These are phyloP conservation scores for Alexandromys fortis DNA, from an alignment of 2,113 vertebrate species.

Conservation along the genomic window DNA sequence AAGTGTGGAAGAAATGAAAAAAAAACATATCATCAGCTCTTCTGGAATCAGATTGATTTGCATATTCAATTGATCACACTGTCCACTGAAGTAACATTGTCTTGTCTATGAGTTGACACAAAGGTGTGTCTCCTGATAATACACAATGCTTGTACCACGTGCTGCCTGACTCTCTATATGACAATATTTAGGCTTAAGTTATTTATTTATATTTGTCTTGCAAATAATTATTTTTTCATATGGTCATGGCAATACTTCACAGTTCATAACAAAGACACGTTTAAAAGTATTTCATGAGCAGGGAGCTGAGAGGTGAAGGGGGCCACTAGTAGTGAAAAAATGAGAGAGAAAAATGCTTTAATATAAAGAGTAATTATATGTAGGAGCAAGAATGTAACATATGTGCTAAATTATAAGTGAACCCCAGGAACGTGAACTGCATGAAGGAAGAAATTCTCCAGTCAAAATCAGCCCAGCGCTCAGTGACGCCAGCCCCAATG, in stretches of 20 bases:
- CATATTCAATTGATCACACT: not conserved
- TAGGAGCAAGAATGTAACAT: slow-evolving; percentile 68
- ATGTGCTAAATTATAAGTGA: slow-evolving; percentile 68
- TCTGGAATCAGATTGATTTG: not conserved
- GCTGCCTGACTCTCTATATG: not conserved
- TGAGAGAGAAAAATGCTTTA: slow-evolving; percentile 71
- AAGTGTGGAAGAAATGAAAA: slow-evolving; percentile 40
- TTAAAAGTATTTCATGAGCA: slow-evolving; percentile 77
- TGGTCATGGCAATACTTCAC: slow-evolving; percentile 64
- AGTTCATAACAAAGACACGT: slow-evolving; percentile 71
- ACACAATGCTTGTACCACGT: not conserved
- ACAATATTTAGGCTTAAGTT: slow-evolving; percentile 52
- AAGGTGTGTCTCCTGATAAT: not conserved
- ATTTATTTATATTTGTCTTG: slow-evolving; percentile 55
- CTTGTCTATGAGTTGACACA: slow-evolving; percentile 33
- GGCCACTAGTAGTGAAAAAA: slow-evolving; percentile 69
- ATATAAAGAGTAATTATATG: slow-evolving; percentile 74
- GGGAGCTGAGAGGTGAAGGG: slow-evolving; percentile 68
- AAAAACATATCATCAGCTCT: slow-evolving; percentile 4
- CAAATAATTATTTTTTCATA: slow-evolving; percentile 74
- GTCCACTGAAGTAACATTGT: slow-evolving; percentile 1
- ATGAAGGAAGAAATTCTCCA: slow-evolving; percentile 54
- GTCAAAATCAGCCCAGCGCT: not conserved
- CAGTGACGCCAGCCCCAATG: not conserved
- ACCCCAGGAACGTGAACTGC: slow-evolving; percentile 38